Conservation (phyloP, 2,113 vertebrate species). For the Sminthopsis crassicaudata region DNA sequence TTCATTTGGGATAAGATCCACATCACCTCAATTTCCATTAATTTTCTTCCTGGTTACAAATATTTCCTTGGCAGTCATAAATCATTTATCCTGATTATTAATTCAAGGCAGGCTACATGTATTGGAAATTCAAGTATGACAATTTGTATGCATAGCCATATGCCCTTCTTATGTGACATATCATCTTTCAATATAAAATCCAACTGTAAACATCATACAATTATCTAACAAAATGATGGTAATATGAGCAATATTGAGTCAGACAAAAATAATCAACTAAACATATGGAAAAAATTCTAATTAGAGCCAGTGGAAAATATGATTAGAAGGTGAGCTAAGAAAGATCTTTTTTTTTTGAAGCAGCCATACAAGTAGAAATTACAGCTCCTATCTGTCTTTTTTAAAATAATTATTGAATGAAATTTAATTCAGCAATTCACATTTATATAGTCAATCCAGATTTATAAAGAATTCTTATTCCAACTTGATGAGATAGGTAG, state of each 20-base stretch:
- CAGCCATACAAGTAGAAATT: background rate
- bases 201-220: background rate
- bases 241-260: background rate
- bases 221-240: slow-evolving; percentile 5
- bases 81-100: background rate
- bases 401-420: slow-evolving; percentile 3
- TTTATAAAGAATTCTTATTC: background rate
- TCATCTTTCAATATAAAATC: background rate
- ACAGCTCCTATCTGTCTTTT: slow-evolving; percentile 13
- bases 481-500: background rate
- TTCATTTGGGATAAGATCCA: background rate
- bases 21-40: slow-evolving; percentile 2
- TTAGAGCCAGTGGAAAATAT: background rate
- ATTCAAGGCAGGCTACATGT: background rate
- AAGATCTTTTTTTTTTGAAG: background rate
- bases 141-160: background rate
- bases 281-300: slow-evolving; percentile 16
- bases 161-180: background rate
- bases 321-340: slow-evolving; percentile 2
- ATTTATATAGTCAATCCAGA: background rate
- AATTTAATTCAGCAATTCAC: background rate
- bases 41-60: slow-evolving; percentile 21
- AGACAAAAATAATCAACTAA: background rate
- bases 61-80: slow-evolving; percentile 8
- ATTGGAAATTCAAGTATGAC: background rate